phyloP scores from a whole-genome alignment of 92 coral and sea anemone genomes.

The Metridium senile region DNA sequence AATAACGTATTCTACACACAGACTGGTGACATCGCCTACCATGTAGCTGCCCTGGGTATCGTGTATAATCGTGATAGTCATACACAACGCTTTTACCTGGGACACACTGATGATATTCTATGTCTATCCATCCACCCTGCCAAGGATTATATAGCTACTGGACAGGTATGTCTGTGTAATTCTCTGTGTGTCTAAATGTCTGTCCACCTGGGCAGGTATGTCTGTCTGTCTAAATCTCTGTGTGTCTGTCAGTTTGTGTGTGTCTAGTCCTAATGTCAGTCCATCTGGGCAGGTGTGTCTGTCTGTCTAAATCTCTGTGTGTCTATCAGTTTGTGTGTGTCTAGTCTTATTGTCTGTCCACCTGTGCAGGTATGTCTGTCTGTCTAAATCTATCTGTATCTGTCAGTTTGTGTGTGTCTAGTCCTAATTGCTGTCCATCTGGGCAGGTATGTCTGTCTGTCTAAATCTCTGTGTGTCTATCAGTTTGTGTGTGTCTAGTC shows the following conservation, averaged over 20 bases:
- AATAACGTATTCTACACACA: slow-evolving; percentile 97
- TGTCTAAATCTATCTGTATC: not conserved
- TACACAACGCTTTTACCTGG: slow-evolving; percentile 86
- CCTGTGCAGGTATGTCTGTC: not conserved
- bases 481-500: too few species aligned
- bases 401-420: not conserved
- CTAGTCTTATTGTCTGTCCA: not conserved
- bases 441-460: too few species aligned
- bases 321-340: not conserved
- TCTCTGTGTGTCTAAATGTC: not conserved
- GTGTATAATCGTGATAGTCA: slow-evolving; percentile 89
- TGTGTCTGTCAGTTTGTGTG: not conserved
- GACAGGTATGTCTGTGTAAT: slow-evolving; percentile 66
- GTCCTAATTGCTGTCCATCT: not conserved
- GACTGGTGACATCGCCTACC: slow-evolving; percentile 91
- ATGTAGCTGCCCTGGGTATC: slow-evolving; percentile 96
- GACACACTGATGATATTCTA: slow-evolving; percentile 94
- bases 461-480: too few species aligned
- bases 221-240: not conserved
- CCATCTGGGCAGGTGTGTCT: too few species aligned
- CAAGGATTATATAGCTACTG: slow-evolving; percentile 92
- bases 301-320: not conserved
- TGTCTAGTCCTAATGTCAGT: too few species aligned
- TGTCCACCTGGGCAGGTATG: not conserved
- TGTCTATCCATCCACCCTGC: slow-evolving; percentile 92